phyloP scores from a whole-genome alignment of 2,888 invertebrate species.

The Lasioglossum morio region DNA sequence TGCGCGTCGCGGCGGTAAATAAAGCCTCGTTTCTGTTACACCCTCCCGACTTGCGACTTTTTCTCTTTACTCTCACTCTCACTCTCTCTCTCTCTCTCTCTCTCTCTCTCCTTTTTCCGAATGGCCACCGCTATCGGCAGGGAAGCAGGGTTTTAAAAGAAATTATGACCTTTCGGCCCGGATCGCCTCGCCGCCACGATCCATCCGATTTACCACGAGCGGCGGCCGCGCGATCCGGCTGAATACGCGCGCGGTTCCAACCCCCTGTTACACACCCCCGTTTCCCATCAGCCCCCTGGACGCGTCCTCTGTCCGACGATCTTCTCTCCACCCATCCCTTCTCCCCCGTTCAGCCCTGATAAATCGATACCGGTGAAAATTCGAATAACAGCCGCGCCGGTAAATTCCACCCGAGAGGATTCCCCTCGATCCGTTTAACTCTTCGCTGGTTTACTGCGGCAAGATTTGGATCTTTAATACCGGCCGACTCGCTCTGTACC shows the following conservation, averaged over 20 bases:
- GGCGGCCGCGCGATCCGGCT: constrained; percentile 26
- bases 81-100: background rate
- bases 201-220: constrained; percentile 49
- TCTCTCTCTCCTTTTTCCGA: background rate
- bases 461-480: constrained; percentile 36
- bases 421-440: constrained; percentile 29
- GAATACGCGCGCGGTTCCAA: constrained; percentile 24
- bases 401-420: constrained; percentile 27
- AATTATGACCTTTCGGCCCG: constrained; percentile 44
- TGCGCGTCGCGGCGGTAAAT: background rate
- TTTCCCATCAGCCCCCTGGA: background rate
- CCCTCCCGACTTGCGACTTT: constrained; percentile 2
- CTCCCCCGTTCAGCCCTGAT: background rate
- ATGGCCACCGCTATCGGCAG: background rate
- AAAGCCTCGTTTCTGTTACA: constrained; percentile 4
- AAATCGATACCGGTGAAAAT: constrained; percentile 47
- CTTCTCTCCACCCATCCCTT: background rate
- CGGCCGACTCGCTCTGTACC: background rate
- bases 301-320: constrained; percentile 9
- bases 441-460: constrained; percentile 14
- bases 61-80: background rate
- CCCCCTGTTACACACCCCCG: background rate
- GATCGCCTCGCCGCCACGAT: constrained; percentile 15
- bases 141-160: constrained; percentile 35
- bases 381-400: constrained; percentile 28